Evolutionary conservation across 2,888 invertebrate genomes (phyloP), one percentile per base, ranked within the genome.

Genomic region (Cepaea hortensis): DNA sequence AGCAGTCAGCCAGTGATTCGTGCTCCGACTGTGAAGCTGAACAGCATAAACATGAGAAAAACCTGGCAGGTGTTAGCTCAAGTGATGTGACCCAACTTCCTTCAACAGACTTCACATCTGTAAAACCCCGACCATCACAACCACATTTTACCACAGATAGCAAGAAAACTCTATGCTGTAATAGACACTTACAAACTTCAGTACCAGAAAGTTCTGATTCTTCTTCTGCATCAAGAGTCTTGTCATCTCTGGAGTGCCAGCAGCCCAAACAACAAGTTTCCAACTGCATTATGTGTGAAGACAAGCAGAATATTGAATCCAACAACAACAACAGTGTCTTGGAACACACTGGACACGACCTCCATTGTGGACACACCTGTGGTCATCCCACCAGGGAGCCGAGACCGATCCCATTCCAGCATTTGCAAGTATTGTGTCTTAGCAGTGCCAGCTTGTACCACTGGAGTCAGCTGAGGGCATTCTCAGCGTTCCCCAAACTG

Each of bases 391-490:
- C 18, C 15, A 15, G 35, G n/a, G 82, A 62, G 3, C 6, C 48
- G n/a, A 81, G 55, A 70, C 81, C 77, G 3, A 13, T 20, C 11
- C 90, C 91, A 2, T 93, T 93, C 85, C 77, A 87, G 48, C 88
- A 85, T 13, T 87, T 93, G 48, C 89, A 91, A 48, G 90, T 89
- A 11, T 86, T 93, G 82, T 93, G 93, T 88, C 85, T 93, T 75
- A 93, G 92, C 88, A 89, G 92, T 55, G 93, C 93, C n/a, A 85
- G 88, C 35, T 83, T 93, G 77, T 82, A 87, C 5, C 89, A 91
- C 80, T 91, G 91, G 91, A 88, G 89, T 61, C 91, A 93, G 84
- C 86, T 93, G 35, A 75, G 89, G 35, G 91, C 91, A 4, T 87
- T 93, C 23, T 88, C 89, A 61, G 55, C 85, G 70, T 93, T 92